These are phyloP conservation scores for Rousettus leschenaultii DNA, from an alignment of 2,113 vertebrate species.

Conservation along the genomic window DNA sequence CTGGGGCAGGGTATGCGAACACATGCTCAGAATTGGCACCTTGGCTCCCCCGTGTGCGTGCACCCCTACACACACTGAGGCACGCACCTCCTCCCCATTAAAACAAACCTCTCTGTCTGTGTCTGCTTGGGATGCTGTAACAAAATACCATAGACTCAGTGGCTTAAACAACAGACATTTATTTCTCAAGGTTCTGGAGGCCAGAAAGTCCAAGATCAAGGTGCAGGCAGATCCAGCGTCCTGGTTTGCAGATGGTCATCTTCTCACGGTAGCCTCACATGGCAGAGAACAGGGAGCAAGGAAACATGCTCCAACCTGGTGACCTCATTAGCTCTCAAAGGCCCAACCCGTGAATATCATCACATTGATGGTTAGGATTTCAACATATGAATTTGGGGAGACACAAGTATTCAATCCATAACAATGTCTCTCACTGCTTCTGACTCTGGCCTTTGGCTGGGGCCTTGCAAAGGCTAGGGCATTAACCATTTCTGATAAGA, in stretches of 20 bases:
- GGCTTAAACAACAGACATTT: not conserved
- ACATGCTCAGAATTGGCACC: not conserved
- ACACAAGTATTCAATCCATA: not conserved
- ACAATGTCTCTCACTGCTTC: not conserved
- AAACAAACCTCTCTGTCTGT: not conserved
- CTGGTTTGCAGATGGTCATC: not conserved
- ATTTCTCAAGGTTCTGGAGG: not conserved
- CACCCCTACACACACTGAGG: not conserved
- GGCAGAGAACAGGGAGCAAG: not conserved
- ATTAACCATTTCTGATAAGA: not conserved
- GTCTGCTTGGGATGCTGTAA: not conserved
- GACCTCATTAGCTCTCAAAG: not conserved
- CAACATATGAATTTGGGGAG: not conserved
- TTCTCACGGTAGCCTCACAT: not conserved
- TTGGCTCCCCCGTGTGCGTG: too few relatives aligned
- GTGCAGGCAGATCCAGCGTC: not conserved
- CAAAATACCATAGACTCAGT: not conserved
- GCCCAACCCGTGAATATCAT: not conserved
- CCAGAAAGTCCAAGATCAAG: not conserved
- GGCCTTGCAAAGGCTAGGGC: not conserved
- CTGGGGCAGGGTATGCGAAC: not conserved
- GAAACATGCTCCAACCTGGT: not conserved
- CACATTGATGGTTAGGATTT: not conserved
- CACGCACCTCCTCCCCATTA: not conserved
- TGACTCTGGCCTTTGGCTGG: not conserved